Evolutionary conservation across 1,140 invertebrate genomes (phyloP).

Genomic region (Antheraea mylitta): DNA sequence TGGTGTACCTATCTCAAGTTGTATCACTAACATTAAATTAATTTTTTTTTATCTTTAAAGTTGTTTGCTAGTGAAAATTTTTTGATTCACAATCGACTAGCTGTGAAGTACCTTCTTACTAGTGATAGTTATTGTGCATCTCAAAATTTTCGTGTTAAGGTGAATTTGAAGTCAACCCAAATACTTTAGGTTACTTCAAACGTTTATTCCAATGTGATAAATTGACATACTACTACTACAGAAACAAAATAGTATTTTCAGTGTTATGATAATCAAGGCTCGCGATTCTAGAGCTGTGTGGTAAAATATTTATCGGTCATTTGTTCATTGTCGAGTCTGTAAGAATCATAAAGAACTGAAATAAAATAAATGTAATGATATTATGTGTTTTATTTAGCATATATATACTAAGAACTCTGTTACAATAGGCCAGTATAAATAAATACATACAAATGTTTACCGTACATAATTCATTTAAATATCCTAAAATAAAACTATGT

Average conservation of each 20-base stretch:
- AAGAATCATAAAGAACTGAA: conserved; percentile 55
- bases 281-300: conserved; percentile 41
- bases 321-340: conserved; percentile 57
- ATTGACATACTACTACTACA: conserved; percentile 38
- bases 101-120: conserved; percentile 18
- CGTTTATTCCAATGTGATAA: conserved; percentile 71
- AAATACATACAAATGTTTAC: not conserved
- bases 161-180: conserved; percentile 57
- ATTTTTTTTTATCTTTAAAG: conserved; percentile 60
- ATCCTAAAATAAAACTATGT: no score
- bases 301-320: conserved; percentile 61
- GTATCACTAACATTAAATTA: conserved; percentile 65
- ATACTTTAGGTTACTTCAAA: conserved; percentile 63
- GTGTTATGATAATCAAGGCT: conserved; percentile 49
- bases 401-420: not conserved
- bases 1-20: conserved; percentile 64
- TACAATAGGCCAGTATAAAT: not conserved
- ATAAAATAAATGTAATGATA: conserved; percentile 68
- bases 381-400: conserved; percentile 33
- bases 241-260: conserved; percentile 21
- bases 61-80: conserved; percentile 34
- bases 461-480: no score
- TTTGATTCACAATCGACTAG: conserved; percentile 31
- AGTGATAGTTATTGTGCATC: conserved; percentile 29
- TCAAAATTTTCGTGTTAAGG: conserved; percentile 45